Evolutionary conservation across 2,888 invertebrate genomes (phyloP).

Genomic region (Cheilosia urbana): DNA sequence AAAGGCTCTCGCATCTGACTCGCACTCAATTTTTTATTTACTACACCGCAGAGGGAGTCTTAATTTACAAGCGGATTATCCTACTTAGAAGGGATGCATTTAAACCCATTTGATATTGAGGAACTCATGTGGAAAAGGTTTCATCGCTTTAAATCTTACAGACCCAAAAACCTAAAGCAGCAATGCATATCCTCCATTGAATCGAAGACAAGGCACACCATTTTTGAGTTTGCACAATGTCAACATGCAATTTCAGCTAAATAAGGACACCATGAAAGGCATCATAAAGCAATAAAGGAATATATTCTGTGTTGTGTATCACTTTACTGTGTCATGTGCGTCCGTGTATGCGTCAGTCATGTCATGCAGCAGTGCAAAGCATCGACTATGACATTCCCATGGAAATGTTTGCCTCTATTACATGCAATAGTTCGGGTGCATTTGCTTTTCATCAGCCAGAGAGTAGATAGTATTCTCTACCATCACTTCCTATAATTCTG

Average conservation of each 20-base stretch:
- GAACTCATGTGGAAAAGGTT: no score
- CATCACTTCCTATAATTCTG: constrained; percentile 27
- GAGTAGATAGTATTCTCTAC: background rate
- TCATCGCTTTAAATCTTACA: no score
- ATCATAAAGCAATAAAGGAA: constrained; percentile 45
- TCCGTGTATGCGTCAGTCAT: constrained; percentile 18
- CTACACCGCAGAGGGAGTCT: no score
- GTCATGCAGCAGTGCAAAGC: constrained; percentile 22
- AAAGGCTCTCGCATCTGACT: no score
- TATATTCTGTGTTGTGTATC: constrained; percentile 22
- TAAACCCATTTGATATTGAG: no score
- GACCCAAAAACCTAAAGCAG: background rate
- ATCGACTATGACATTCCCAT: constrained; percentile 45
- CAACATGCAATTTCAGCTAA: constrained; percentile 52
- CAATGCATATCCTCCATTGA: background rate
- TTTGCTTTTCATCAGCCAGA: constrained; percentile 38
- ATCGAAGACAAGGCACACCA: constrained; percentile 11
- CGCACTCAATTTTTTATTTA: no score
- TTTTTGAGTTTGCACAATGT: constrained; percentile 46
- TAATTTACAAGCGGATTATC: no score
- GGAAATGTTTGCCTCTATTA: constrained; percentile 22
- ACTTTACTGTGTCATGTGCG: background rate
- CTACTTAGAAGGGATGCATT: no score
- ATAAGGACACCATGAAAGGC: constrained; percentile 38
- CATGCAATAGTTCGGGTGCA: constrained; percentile 8